Evolutionary conservation across 2,888 invertebrate genomes (phyloP), one percentile per base, ranked within the genome.

Genomic region (Standfussiana lucernea): DNA sequence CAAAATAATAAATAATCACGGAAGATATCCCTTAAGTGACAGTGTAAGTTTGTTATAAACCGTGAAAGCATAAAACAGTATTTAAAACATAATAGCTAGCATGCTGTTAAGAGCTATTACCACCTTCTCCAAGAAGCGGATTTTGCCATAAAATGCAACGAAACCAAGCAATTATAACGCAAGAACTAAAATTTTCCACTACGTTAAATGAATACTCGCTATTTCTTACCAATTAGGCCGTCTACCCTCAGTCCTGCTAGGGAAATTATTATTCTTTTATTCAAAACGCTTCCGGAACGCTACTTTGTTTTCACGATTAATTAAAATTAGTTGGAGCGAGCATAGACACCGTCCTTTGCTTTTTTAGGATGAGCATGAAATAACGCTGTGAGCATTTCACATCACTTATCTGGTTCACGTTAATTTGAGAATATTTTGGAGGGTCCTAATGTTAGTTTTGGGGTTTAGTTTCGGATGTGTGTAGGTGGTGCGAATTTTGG

Each of bases 261-360:
- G 85, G 87, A 89, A 89, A 90, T 91, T 90, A 92, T 93, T 92
- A 91, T 93, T 92, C 91, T 92, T 93, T 93, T 92, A 93, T 91
- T 92, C 90, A 92, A 92, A 93, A 93, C 90, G 91, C 84, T 94
- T 91, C 92, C 92, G 89, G 87, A 84, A 90, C 82, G 90, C 90
- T 90, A 94, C 93, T 94, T 94, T 94, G 94, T 95, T 95, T 93
- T 92, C 92, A 90, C 93, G 93, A 95, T 94, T 95, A 95, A 95
- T 95, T 95, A 95, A 95, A 95, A 95, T 95, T 94, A 94, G 94
- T 92, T 91, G 89, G 89, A 90, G 90, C 89, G 87, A 81, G 78
- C 90, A 89, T 89, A 87, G 90, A 90, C 86, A 86, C 82, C 88
- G 89, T 87, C 86, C 85, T 80, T 88, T 87, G 88, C 90, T 90